Conservation (phyloP, 1,140 invertebrate species). For the Pachyrhynchus sulphureomaculatus region DNA sequence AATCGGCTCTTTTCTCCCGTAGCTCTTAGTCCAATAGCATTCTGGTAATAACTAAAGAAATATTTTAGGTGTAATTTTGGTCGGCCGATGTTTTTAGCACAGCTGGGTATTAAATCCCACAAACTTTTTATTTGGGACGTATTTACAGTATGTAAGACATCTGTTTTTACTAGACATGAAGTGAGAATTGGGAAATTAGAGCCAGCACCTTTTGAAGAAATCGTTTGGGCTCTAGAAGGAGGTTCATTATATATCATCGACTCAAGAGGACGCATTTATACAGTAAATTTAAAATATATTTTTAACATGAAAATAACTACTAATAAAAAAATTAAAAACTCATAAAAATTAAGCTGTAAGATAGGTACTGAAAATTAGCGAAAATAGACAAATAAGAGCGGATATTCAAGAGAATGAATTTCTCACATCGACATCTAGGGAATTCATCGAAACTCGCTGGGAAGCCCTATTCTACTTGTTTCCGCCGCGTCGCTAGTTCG, state of each 20-base stretch:
- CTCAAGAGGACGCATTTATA: constrained; percentile 24
- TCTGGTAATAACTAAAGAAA: no score
- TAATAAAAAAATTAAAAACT: not conserved
- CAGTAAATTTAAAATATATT: no score
- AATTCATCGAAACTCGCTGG: no score
- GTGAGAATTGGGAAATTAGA: constrained; percentile 9
- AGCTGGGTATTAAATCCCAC: constrained; percentile 32
- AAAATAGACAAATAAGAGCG: no score
- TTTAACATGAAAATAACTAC: not conserved
- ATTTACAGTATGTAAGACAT: constrained; percentile 36
- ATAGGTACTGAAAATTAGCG: not conserved
- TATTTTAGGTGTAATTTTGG: constrained; percentile 38
- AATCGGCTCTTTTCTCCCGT: no score
- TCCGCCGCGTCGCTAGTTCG: no score
- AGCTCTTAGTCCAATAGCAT: no score
- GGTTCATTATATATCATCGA: constrained; percentile 38
- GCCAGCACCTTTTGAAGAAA: constrained; percentile 11
- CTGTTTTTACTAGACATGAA: constrained; percentile 27
- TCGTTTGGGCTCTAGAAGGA: constrained; percentile 39
- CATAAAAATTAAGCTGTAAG: not conserved
- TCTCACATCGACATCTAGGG: no score
- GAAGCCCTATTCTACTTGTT: no score
- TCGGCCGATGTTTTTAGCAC: constrained; percentile 36
- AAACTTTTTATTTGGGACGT: constrained; percentile 40
- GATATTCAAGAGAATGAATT: no score